Evolutionary conservation across 2,113 vertebrate species (phyloP).

Genomic region (Pelecanoides urinatrix): DNA sequence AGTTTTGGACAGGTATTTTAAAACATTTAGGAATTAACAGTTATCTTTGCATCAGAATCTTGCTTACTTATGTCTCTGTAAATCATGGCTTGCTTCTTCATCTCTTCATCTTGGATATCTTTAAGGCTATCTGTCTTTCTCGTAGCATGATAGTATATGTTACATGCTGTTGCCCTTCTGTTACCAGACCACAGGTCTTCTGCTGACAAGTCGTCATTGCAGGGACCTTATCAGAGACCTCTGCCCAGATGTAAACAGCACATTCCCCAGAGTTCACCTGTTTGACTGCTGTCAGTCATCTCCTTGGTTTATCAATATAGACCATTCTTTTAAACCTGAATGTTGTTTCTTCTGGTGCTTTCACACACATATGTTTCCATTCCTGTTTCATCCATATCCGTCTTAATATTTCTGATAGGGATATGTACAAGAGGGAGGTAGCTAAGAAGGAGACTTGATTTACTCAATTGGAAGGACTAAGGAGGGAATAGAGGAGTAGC

Average conservation of each 20-base stretch:
- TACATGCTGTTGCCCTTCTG: not conserved
- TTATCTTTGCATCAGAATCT: not conserved
- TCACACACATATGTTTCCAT: fast-evolving
- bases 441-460: not conserved
- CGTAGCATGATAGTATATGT: not conserved
- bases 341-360: not conserved
- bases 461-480: not conserved
- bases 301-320: not conserved
- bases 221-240: not conserved
- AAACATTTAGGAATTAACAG: not conserved
- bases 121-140: not conserved
- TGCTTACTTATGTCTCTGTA: not conserved
- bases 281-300: not conserved
- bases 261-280: not conserved
- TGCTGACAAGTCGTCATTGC: not conserved
- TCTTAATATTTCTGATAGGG: not conserved
- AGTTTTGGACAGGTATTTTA: not conserved
- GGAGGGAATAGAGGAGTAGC: not conserved
- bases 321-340: not conserved
- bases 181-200: not conserved
- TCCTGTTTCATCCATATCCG: not conserved
- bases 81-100: not conserved
- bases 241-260: not conserved
- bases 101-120: not conserved
- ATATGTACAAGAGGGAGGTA: not conserved